Evolutionary conservation across 2,797 vertebrate species (phyloP).

Genomic region (Acipenser ruthenus): DNA sequence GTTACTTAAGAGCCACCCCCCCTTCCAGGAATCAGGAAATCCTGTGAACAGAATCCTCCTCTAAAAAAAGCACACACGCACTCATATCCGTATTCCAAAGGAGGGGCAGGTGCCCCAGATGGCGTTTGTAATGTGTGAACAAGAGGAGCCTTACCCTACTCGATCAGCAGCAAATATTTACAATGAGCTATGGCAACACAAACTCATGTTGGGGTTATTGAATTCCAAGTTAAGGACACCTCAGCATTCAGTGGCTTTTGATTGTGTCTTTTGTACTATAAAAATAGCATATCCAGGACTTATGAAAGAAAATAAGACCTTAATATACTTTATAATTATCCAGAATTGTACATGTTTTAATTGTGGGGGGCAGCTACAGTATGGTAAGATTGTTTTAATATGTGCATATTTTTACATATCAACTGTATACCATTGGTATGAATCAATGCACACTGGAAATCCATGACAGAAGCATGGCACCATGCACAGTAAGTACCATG

Average conservation of each 20-base stretch:
- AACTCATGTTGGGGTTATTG: neutral
- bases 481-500: too few relatives aligned
- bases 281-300: neutral
- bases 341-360: too few relatives aligned
- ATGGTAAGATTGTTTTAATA: neutral
- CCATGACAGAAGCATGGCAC: too few relatives aligned
- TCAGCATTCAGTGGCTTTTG: conserved; percentile 38
- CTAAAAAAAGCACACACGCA: neutral
- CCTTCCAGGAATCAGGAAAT: neutral
- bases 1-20: neutral
- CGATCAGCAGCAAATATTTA: conserved; percentile 61
- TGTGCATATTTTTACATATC: neutral
- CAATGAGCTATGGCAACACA: conserved; percentile 32
- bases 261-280: neutral
- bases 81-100: conserved; percentile 57
- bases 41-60: neutral
- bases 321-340: too few relatives aligned
- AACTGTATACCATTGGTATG: too few relatives aligned
- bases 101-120: conserved; percentile 37
- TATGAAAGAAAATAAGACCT: too few relatives aligned
- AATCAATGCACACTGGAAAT: too few relatives aligned
- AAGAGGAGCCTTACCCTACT: conserved; percentile 41
- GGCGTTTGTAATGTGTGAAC: conserved; percentile 31
- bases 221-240: conserved; percentile 44
- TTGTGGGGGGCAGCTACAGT: neutral